A percentile compares a stretch with the other conserved stretches of the same genome.
Conservation (phyloP, 2,113 vertebrate genomes). For the Barbus barbus region DNA sequence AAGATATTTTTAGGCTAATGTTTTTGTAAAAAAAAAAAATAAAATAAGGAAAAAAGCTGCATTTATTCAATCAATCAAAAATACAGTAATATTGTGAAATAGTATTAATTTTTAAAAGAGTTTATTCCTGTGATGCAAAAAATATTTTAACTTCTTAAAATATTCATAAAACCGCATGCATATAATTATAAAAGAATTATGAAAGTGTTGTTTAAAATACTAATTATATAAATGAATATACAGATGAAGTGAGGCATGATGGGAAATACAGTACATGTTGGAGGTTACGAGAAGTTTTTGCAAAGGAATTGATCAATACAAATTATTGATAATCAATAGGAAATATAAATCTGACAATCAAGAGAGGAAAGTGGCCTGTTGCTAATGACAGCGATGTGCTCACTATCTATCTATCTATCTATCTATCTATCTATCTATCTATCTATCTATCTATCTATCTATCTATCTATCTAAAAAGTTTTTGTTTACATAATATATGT, state of each 20-base stretch:
- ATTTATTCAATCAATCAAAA: background rate
- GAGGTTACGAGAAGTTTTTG: background rate
- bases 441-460: too few relatives aligned
- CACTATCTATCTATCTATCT: too few relatives aligned
- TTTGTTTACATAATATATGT: too few relatives aligned
- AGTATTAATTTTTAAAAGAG: background rate
- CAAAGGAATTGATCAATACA: background rate
- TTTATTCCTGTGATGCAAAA: background rate
- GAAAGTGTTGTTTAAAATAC: too few relatives aligned
- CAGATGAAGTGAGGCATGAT: background rate
- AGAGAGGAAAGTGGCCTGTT: background rate
- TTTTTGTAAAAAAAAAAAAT: too few relatives aligned
- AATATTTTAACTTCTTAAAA: too few relatives aligned
- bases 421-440: too few relatives aligned
- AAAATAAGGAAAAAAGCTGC: background rate
- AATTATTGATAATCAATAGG: background rate
- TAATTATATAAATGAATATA: too few relatives aligned
- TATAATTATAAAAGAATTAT: too few relatives aligned
- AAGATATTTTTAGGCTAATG: background rate
- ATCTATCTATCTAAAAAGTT: too few relatives aligned
- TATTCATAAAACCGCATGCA: too few relatives aligned
- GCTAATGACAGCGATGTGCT: background rate
- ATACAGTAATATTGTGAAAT: background rate
- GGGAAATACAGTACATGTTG: conserved; percentile 1
- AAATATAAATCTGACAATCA: background rate